Percentiles rank a stretch among this genome's conserved stretches.
Evolutionary conservation across 1,140 invertebrate genomes (phyloP).

Genomic region (Phymorhynchus buccinoides): DNA sequence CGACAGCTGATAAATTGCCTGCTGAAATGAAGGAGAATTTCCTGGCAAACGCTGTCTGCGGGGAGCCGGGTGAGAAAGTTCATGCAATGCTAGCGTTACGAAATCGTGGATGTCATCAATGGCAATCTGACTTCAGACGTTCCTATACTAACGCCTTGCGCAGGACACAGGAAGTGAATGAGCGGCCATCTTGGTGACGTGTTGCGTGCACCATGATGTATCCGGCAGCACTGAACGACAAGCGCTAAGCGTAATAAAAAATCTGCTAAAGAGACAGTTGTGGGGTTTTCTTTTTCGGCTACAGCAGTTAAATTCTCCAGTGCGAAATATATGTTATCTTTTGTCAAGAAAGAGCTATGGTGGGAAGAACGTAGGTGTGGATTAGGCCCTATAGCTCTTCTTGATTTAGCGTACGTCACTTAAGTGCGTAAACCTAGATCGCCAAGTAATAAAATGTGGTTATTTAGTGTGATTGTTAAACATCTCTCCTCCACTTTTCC

Average conservation of each 20-base stretch:
- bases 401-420: no score
- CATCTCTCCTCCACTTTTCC: no score
- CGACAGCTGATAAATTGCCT: slow-evolving; percentile 9
- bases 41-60: not conserved
- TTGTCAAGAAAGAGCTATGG: not conserved
- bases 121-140: not conserved
- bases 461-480: no score
- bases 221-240: not conserved
- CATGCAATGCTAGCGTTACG: not conserved
- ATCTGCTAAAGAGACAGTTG: not conserved
- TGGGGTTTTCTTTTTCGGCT: not conserved
- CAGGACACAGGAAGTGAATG: slow-evolving; percentile 1
- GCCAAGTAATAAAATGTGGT: no score
- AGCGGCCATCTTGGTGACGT: not conserved
- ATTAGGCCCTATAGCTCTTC: no score
- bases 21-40: slow-evolving; percentile 19
- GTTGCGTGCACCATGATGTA: not conserved
- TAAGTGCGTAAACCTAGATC: no score
- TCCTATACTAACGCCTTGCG: not conserved
- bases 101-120: slow-evolving; percentile 14
- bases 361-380: no score
- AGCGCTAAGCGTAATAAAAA: not conserved
- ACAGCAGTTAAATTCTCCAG: not conserved
- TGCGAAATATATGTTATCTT: not conserved
- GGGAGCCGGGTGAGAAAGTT: not conserved